Percentiles rank a stretch among this genome's conserved stretches.
phyloP scores from a whole-genome alignment of 2,888 invertebrate species.

The Ophioninae sp. region DNA sequence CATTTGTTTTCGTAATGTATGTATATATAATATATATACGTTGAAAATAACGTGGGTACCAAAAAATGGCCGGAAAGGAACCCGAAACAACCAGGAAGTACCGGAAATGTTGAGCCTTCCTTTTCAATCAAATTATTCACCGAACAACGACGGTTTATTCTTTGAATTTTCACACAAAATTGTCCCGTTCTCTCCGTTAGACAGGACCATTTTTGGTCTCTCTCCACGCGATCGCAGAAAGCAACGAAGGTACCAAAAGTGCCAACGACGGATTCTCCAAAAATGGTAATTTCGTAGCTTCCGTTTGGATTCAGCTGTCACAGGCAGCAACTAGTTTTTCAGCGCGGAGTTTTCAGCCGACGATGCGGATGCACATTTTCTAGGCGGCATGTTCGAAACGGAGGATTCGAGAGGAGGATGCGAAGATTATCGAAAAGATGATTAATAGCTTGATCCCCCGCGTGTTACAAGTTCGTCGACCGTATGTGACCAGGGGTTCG shows the following conservation, averaged over 20 bases:
- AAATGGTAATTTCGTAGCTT: neutral
- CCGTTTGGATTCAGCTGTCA: neutral
- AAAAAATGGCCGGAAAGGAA: neutral
- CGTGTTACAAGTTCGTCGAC: constrained; percentile 58
- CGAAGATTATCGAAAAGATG: constrained; percentile 42
- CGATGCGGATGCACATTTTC: neutral
- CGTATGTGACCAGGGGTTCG: constrained; percentile 26
- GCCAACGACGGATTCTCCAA: neutral
- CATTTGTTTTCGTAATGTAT: no score
- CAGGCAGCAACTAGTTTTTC: neutral
- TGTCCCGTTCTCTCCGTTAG: no score
- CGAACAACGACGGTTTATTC: no score
- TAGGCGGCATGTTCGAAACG: neutral
- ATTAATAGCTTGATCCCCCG: constrained; percentile 42
- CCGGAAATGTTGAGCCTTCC: no score
- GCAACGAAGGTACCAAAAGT: no score
- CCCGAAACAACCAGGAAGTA: no score
- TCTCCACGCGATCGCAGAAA: no score
- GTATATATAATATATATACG: neutral
- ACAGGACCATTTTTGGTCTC: no score
- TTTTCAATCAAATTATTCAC: no score
- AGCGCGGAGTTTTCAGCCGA: neutral
- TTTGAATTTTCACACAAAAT: no score
- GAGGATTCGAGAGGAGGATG: neutral
- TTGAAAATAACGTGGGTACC: neutral